Evolutionary conservation across 2,888 invertebrate genomes (phyloP).

Genomic region (Bembecia ichneumoniformis): DNA sequence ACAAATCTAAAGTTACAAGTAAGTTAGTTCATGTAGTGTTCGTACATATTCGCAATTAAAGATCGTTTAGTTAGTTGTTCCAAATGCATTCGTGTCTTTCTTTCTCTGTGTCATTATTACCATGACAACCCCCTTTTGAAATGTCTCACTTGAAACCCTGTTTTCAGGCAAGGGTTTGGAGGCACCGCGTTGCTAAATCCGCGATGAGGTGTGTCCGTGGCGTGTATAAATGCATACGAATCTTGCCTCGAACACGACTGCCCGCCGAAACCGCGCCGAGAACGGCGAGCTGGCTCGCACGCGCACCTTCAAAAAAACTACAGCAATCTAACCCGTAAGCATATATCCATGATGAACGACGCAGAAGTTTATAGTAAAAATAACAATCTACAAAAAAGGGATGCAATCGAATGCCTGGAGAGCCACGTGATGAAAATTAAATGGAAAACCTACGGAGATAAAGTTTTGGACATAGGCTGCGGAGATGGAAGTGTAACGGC

Average conservation of each 20-base stretch:
- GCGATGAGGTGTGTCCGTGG: conserved; percentile 28
- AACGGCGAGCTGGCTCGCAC: conserved; percentile 34
- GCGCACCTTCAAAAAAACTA: conserved; percentile 24
- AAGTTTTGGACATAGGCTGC: conserved; percentile 80
- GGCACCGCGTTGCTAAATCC: conserved; percentile 3
- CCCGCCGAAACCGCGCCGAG: conserved; percentile 48
- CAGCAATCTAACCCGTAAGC: conserved; percentile 10
- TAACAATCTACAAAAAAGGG: conserved; percentile 77
- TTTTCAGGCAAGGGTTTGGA: not conserved
- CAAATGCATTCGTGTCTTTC: too few species aligned
- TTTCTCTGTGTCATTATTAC: too few species aligned
- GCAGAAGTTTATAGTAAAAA: conserved; percentile 78
- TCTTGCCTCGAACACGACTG: conserved; percentile 37
- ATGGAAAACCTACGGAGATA: conserved; percentile 63
- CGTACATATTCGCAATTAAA: too few species aligned
- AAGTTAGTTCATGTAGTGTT: too few species aligned
- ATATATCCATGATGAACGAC: conserved; percentile 66
- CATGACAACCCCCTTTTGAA: too few species aligned
- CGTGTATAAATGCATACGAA: conserved; percentile 54
- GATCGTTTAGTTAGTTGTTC: too few species aligned
- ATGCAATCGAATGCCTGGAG: conserved; percentile 71
- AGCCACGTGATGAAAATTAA: conserved; percentile 73
- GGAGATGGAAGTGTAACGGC: conserved; percentile 81
- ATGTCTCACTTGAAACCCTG: not conserved
- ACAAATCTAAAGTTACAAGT: too few species aligned